Evolutionary conservation across 1,140 invertebrate genomes (phyloP), one percentile per base, ranked within the genome.

Genomic region (Drosophila ananassae): DNA sequence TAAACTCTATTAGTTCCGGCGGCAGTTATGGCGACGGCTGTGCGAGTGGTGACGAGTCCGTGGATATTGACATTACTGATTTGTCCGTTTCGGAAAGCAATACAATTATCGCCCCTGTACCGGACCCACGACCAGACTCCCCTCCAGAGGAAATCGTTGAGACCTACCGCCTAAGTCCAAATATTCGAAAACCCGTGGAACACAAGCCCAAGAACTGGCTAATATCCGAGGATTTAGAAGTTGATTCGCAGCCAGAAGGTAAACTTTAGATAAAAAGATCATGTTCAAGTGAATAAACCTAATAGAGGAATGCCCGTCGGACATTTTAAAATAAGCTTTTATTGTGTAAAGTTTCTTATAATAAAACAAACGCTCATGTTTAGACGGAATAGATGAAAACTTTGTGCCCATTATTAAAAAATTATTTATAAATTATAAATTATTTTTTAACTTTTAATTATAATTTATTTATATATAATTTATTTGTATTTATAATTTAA

Each of bases 61-160:
- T 69, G 44, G 66, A 69, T 39, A 69, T 69, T 50, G 66, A 69
- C 52, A 69, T 69, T 5, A 69, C 66, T 13, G 66, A 69, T 30
- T 24, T 68, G 7, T 69, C 66, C 34, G 63, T 69, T 30, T 68
- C 66, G 51, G 66, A 69, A 9, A 69, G 44, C 12, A 69, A 41
- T 32, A 56, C 44, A 17, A 50, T 57, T 21, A 62, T 64, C 1
- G 32, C 25, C 7, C 30, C 25, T 1, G 25, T 24, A 17, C 59
- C 63, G 32, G 51, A 57, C 8, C 46, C 47, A 12, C 8, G 17
- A 7, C 34, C 64, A 12, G 63, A 67, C 3, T 64, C 60, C 9
- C 62, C 48, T 6, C 62, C 22, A 2, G 66, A 69, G n/a, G 63
- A 68, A 2, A 3, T 8, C n/a, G 47, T 32, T 25, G 63, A 67